Percentiles rank a stretch among this genome's conserved stretches.
These are phyloP conservation scores for Leptosomus discolor DNA, from an alignment of 2,113 vertebrate species.

Conservation along the genomic window DNA sequence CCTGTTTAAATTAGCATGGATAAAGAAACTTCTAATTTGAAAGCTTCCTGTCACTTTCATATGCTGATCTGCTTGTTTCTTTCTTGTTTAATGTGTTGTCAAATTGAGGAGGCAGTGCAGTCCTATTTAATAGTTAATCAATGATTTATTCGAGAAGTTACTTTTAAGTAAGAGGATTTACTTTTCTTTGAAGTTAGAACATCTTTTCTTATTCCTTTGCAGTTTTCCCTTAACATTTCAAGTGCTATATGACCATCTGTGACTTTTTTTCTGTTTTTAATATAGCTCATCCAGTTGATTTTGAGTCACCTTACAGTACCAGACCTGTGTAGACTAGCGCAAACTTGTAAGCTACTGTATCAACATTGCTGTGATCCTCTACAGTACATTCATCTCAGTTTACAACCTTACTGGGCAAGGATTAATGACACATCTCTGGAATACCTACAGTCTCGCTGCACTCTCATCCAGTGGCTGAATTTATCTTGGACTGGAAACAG, in stretches of 20 bases:
- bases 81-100: not conserved
- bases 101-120: not conserved
- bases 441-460: conserved; percentile 90
- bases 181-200: not conserved
- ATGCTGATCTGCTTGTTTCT: not conserved
- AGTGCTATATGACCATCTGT: conserved; percentile 2
- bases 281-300: conserved; percentile 95
- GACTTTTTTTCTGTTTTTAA: conserved; percentile 52
- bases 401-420: conserved; percentile 95
- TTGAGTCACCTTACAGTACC: conserved; percentile 94
- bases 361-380: conserved; percentile 97
- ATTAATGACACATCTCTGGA: conserved; percentile 89
- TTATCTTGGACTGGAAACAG: conserved; percentile 97
- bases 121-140: conserved; percentile 31
- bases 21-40: conserved; percentile 10
- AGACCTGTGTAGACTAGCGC: conserved; percentile 94
- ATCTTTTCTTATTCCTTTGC: not conserved
- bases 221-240: not conserved
- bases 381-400: conserved; percentile 95
- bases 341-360: conserved; percentile 93
- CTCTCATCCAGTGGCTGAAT: conserved; percentile 94
- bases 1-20: conserved; percentile 34
- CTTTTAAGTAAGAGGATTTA: not conserved
- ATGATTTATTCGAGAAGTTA: not conserved
- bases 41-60: conserved; percentile 13